Conservation (phyloP, 2,797 vertebrate species). For the Phyllotis vaccarum region DNA sequence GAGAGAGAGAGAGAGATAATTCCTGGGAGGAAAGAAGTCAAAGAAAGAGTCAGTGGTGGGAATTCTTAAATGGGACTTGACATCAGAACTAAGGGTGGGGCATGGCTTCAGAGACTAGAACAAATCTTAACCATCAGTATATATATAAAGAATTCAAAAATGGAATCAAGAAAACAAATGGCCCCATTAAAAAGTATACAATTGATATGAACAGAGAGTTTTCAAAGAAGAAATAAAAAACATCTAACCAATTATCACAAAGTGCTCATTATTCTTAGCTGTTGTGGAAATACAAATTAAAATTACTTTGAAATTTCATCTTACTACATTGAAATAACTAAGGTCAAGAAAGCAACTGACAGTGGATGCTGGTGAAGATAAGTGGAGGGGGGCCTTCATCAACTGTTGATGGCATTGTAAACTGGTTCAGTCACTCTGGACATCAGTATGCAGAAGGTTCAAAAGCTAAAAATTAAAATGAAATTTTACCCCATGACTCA, state of each 20-base stretch:
- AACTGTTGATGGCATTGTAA: neutral
- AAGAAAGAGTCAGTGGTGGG: no score
- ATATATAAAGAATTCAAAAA: neutral
- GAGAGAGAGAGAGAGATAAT: no score
- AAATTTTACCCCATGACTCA: neutral
- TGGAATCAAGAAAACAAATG: neutral
- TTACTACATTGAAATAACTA: neutral
- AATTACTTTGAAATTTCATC: neutral
- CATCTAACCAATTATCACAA: neutral
- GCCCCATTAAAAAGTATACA: neutral
- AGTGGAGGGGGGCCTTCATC: neutral
- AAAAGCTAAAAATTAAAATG: neutral
- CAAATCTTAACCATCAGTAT: no score
- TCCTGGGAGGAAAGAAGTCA: no score
- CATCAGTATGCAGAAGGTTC: neutral
- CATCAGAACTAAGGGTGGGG: no score
- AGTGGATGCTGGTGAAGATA: neutral
- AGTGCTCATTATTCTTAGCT: neutral
- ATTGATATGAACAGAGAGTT: neutral
- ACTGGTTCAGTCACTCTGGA: neutral
- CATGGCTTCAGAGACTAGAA: no score
- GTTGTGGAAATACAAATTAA: neutral
- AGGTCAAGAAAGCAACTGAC: neutral
- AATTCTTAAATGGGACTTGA: no score
- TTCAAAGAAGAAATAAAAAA: neutral